Conservation (phyloP, 1,140 invertebrate species). For the Anastrepha obliqua region DNA sequence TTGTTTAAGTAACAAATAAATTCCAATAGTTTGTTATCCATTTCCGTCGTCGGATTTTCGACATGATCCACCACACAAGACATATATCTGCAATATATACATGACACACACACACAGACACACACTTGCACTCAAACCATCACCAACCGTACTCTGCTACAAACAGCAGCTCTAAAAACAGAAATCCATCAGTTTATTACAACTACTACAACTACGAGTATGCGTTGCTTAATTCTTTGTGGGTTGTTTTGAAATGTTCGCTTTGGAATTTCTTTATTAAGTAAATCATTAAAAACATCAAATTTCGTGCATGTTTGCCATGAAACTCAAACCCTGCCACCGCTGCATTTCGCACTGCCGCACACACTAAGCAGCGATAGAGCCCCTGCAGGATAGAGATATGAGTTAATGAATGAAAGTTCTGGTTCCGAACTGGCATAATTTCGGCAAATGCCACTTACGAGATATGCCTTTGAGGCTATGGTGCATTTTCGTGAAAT, state of each 20-base stretch:
- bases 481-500: too few species aligned
- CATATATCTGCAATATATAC: neutral
- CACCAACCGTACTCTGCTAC: neutral
- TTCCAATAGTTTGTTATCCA: neutral
- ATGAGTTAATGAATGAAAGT: too few species aligned
- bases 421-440: too few species aligned
- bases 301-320: too few species aligned
- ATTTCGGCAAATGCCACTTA: too few species aligned
- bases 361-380: too few species aligned
- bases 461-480: too few species aligned
- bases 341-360: too few species aligned
- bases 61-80: neutral
- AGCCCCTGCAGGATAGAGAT: too few species aligned
- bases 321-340: too few species aligned
- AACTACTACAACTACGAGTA: neutral
- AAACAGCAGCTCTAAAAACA: neutral
- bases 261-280: conserved; percentile 10
- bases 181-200: neutral
- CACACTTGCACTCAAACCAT: neutral
- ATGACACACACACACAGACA: too few species aligned
- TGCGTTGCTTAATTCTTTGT: neutral
- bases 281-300: neutral
- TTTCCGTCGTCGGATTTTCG: neutral
- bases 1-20: neutral
- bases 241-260: neutral